phyloP scores from a whole-genome alignment of 92 coral and sea anemone species.

The Epizoanthus fatuus region DNA sequence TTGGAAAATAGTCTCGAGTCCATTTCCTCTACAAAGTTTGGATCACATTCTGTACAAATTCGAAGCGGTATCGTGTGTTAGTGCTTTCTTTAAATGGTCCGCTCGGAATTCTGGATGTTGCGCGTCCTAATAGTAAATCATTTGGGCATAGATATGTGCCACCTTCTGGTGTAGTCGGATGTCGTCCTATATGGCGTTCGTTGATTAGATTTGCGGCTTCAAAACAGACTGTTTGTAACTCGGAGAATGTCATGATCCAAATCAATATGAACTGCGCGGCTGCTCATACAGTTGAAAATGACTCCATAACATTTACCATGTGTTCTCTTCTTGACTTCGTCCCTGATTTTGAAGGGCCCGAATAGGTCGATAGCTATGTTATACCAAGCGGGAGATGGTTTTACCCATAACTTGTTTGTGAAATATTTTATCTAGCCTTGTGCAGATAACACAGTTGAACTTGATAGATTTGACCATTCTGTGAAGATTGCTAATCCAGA shows the following conservation, averaged over 20 bases:
- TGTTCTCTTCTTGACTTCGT: constrained; percentile 4
- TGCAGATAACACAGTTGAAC: constrained; percentile 44
- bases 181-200: constrained; percentile 52
- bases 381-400: constrained; percentile 14
- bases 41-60: constrained; percentile 33
- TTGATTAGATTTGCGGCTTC: constrained; percentile 60
- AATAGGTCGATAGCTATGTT: constrained; percentile 19
- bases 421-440: constrained; percentile 26
- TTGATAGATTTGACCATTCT: constrained; percentile 48
- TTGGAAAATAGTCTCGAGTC: constrained; percentile 44
- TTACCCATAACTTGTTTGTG: constrained; percentile 35
- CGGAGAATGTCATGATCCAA: constrained; percentile 28
- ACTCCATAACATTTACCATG: neutral
- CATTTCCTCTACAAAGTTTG: constrained; percentile 38
- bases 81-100: constrained; percentile 52
- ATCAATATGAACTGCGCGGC: constrained; percentile 29
- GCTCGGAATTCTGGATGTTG: too few species aligned
- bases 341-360: constrained; percentile 15
- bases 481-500: constrained; percentile 59
- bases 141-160: constrained; percentile 63
- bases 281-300: constrained; percentile 7
- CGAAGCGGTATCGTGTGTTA: constrained; percentile 33
- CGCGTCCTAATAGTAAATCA: constrained; percentile 64
- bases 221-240: constrained; percentile 50
- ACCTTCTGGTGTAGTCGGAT: constrained; percentile 48